Percentiles rank a stretch among this genome's conserved stretches.
phyloP scores from a whole-genome alignment of 1,140 invertebrate species.

The Ridgeia piscesae region DNA sequence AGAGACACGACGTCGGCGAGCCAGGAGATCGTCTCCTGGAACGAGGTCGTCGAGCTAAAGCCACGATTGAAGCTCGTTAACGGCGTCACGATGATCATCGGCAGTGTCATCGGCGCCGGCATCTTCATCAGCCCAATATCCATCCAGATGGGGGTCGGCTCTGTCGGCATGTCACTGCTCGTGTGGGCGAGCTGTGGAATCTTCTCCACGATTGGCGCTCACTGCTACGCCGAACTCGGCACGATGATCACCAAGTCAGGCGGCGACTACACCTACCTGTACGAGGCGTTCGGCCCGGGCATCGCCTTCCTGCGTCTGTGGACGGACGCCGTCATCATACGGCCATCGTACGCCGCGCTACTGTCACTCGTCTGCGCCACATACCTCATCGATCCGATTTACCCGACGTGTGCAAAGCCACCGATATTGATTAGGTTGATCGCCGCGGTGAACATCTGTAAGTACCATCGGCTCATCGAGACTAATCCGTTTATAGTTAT shows the following conservation, averaged over 20 bases:
- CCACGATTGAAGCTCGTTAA: constrained; percentile 50
- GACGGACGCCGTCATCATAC: constrained; percentile 70
- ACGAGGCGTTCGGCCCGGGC: constrained; percentile 54
- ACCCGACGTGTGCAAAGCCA: constrained; percentile 54
- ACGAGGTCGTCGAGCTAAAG: constrained; percentile 41
- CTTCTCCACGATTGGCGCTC: constrained; percentile 68
- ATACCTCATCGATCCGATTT: constrained; percentile 55
- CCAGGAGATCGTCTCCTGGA: neutral
- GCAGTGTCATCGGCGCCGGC: constrained; percentile 67
- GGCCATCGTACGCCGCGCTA: constrained; percentile 68
- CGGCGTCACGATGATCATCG: constrained; percentile 54
- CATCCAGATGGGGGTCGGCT: constrained; percentile 78
- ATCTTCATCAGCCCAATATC: constrained; percentile 96
- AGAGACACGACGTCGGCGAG: no score
- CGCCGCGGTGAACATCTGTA: constrained; percentile 54
- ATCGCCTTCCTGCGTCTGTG: constrained; percentile 53
- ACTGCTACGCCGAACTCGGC: constrained; percentile 34
- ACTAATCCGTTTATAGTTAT: no score
- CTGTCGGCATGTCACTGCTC: constrained; percentile 79
- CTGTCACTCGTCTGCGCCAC: constrained; percentile 55
- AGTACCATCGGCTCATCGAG: constrained; percentile 40
- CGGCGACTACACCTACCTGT: constrained; percentile 40
- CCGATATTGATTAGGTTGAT: constrained; percentile 45
- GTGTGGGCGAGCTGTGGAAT: constrained; percentile 79
- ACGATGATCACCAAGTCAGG: constrained; percentile 61